Conservation (phyloP, 2,888 invertebrate genomes). For the Leptogaster cylindrica region DNA sequence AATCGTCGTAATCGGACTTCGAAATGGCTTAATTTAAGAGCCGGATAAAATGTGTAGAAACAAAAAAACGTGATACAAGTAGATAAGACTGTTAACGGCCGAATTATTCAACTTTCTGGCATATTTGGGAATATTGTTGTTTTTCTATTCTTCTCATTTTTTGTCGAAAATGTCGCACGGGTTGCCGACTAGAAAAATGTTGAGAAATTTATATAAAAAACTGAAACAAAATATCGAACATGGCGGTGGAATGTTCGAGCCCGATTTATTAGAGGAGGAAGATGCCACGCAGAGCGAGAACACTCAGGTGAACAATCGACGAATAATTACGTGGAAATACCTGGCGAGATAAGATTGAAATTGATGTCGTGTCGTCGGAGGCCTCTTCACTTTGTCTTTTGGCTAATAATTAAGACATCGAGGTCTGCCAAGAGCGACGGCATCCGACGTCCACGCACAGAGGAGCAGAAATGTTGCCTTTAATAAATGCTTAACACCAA, state of each 20-base stretch:
- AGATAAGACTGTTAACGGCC: conserved; percentile 39
- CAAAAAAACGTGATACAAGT: conserved; percentile 34
- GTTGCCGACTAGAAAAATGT: too few species aligned
- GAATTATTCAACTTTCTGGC: conserved; percentile 39
- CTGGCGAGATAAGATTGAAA: conserved; percentile 13
- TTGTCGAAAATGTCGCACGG: too few species aligned
- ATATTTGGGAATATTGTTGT: conserved; percentile 32
- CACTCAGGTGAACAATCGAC: conserved; percentile 29
- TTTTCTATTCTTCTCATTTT: too few species aligned
- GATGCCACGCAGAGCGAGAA: conserved; percentile 23
- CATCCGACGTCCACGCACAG: conserved; percentile 16
- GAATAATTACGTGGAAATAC: conserved; percentile 39
- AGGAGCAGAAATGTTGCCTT: conserved; percentile 1
- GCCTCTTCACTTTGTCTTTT: conserved; percentile 38
- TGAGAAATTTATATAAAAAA: too few species aligned
- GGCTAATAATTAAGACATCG: conserved; percentile 40
- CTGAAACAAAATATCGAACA: conserved; percentile 20
- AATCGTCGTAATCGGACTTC: conserved; percentile 24
- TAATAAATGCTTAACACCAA: conserved; percentile 20
- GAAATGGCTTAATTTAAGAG: conserved; percentile 41
- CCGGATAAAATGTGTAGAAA: conserved; percentile 27
- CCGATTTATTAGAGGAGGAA: conserved; percentile 1
- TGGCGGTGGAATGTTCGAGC: conserved; percentile 11
- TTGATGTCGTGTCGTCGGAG: conserved; percentile 23
- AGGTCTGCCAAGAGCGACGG: conserved; percentile 3